Conservation (phyloP, 2,797 vertebrate species). For the Telmatherina bonti region DNA sequence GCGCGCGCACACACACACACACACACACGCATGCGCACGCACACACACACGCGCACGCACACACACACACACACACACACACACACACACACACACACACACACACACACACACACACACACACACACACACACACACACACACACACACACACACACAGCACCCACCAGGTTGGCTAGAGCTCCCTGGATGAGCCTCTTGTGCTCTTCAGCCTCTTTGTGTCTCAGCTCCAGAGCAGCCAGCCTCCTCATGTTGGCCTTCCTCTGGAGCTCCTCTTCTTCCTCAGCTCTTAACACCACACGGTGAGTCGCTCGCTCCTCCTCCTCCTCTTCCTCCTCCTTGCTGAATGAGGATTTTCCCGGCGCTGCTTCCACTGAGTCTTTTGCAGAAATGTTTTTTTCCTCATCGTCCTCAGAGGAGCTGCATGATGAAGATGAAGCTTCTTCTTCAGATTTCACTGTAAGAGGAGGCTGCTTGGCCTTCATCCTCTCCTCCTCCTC, state of each 20-base stretch:
- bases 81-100: too few relatives aligned
- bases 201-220: slow-evolving; percentile 86
- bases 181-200: slow-evolving; percentile 91
- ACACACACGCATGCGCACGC: too few relatives aligned
- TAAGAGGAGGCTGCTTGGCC: not conserved
- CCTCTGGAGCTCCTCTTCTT: slow-evolving; percentile 72
- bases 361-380: slow-evolving; percentile 15
- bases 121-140: too few relatives aligned
- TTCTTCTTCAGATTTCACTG: not conserved
- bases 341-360: slow-evolving; percentile 30
- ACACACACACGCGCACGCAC: not conserved
- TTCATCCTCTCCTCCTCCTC: slow-evolving; percentile 31
- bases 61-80: not conserved
- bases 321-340: slow-evolving; percentile 40
- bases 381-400: not conserved
- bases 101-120: too few relatives aligned
- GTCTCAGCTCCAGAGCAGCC: slow-evolving; percentile 89
- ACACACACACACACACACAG: not conserved
- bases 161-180: slow-evolving; percentile 88
- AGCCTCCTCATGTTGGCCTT: slow-evolving; percentile 91
- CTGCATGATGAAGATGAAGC: slow-evolving; percentile 23
- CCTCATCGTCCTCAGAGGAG: slow-evolving; percentile 43
- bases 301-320: slow-evolving; percentile 1
- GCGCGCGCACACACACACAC: too few relatives aligned
- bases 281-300: slow-evolving; percentile 24